Base-by-base conservation (phyloP, 2,113 vertebrate species). In the Phrynosoma platyrhinos region DNA sequence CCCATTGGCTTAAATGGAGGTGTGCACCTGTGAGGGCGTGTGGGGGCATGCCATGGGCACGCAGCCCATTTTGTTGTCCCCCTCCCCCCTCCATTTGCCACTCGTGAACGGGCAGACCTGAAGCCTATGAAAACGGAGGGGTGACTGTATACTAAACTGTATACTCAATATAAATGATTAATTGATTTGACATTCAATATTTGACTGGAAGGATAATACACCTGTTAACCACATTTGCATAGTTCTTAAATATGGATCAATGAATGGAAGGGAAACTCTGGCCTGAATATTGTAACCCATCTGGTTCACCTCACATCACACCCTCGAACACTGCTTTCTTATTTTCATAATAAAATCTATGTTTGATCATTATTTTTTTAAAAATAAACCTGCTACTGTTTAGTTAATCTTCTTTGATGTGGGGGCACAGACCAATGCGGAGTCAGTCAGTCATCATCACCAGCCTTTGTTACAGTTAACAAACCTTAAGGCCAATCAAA, bases 181-280 rank as follows among this genome's bases (percentile, higher is more conserved):
- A 32, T 84, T 83, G 58, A 20, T 88, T 85, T 89, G 21, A 40
- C 23, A 69, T 78, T 16, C 84, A 79, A 9, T 5, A 2, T 89
- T 74, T 40, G 0, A 0, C 23, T 32, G 88, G 47, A 88, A 72
- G 71, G 64, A 82, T 52, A 10, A 47, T 83, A 86, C 85, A 66
- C 13, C 40, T 36, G 42, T 82, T 8, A 16, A 32, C 2, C 0
- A 0, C 52, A 27, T 66, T 16, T 47, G 42, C 9, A 69, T 69
- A 13, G 13, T 47, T 74, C 42, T 82, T 75, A 32, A 75, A 72
- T 91, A 83, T 8, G 18, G 62, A 66, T 75, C 82, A 36, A 66
- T 64, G 40, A 47, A 36, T 85, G 53, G 52, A 0, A 2, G 77
- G 69, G 20, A 12, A 20, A 1, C 77, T 25, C 32, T 32, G 32